Evolutionary conservation across 2,888 invertebrate genomes (phyloP).

Genomic region (Eudasyphora cyanicolor): DNA sequence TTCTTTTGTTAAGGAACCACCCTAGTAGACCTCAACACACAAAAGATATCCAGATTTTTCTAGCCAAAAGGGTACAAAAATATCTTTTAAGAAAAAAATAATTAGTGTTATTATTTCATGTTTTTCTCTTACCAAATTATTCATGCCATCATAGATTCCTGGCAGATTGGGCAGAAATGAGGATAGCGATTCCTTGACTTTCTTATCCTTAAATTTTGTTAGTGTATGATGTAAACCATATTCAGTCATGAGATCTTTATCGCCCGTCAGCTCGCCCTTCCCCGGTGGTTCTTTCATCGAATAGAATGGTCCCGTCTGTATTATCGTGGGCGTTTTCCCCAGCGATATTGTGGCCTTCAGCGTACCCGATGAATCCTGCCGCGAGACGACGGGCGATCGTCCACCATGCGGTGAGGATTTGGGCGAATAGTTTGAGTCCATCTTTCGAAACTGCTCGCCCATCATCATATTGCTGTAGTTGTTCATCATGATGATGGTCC

Average conservation of each 20-base stretch:
- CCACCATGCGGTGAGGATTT: slow-evolving; percentile 97
- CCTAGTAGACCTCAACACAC: too few species aligned
- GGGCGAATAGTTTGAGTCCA: slow-evolving; percentile 93
- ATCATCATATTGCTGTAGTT: slow-evolving; percentile 86
- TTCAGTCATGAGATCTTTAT: slow-evolving; percentile 97
- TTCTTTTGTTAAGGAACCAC: too few species aligned
- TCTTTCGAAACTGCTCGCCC: slow-evolving; percentile 96
- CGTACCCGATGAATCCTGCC: slow-evolving; percentile 98
- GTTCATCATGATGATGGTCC: slow-evolving; percentile 73
- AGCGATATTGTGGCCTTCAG: slow-evolving; percentile 98
- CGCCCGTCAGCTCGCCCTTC: slow-evolving; percentile 96
- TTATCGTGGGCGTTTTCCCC: slow-evolving; percentile 97
- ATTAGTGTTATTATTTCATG: background rate
- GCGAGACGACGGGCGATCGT: slow-evolving; percentile 96
- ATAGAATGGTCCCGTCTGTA: slow-evolving; percentile 98
- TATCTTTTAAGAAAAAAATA: too few species aligned
- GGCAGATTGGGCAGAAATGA: slow-evolving; percentile 97
- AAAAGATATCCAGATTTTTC: too few species aligned
- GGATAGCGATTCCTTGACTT: slow-evolving; percentile 95
- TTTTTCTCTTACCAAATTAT: slow-evolving; percentile 81
- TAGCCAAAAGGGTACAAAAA: too few species aligned
- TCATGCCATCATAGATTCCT: slow-evolving; percentile 96
- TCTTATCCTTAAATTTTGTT: slow-evolving; percentile 98
- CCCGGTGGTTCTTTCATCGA: slow-evolving; percentile 98
- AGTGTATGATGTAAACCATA: slow-evolving; percentile 98